Percentiles rank a stretch among this genome's conserved stretches.
Conservation (phyloP, 2,888 invertebrate species). For the Ernsta delagoae region DNA sequence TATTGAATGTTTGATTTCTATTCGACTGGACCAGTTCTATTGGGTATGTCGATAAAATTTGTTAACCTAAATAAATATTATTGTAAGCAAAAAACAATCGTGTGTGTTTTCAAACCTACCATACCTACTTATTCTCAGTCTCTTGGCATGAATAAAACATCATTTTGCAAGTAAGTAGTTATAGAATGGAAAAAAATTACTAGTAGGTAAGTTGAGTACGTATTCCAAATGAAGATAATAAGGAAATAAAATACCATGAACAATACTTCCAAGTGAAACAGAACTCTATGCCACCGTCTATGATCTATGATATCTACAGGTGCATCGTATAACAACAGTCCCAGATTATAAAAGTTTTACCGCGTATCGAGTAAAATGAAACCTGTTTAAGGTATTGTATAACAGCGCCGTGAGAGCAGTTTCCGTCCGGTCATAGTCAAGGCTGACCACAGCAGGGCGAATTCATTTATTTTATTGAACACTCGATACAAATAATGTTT, state of each 20-base stretch:
- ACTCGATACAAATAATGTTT: constrained; percentile 11
- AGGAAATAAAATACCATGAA: no score
- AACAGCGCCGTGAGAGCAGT: constrained; percentile 48
- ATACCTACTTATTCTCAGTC: no score
- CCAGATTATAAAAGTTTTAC: constrained; percentile 47
- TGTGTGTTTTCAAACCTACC: no score
- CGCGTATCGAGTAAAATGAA: constrained; percentile 51
- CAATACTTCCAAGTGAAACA: neutral
- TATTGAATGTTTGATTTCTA: constrained; percentile 1
- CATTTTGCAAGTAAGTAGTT: no score
- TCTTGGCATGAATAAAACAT: no score
- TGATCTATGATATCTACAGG: constrained; percentile 20
- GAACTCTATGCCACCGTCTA: constrained; percentile 9
- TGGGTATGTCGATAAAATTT: no score
- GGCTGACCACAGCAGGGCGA: constrained; percentile 47
- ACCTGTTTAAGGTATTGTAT: constrained; percentile 54
- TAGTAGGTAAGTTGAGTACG: no score
- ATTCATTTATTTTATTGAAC: constrained; percentile 34
- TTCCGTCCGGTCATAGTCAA: constrained; percentile 49
- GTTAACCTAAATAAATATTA: no score
- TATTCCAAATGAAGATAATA: no score
- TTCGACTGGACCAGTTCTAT: neutral
- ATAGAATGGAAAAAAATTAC: no score
- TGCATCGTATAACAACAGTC: constrained; percentile 19
- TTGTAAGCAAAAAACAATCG: no score